Conservation (phyloP, 1,140 invertebrate genomes). For the Hestina assimilis region DNA sequence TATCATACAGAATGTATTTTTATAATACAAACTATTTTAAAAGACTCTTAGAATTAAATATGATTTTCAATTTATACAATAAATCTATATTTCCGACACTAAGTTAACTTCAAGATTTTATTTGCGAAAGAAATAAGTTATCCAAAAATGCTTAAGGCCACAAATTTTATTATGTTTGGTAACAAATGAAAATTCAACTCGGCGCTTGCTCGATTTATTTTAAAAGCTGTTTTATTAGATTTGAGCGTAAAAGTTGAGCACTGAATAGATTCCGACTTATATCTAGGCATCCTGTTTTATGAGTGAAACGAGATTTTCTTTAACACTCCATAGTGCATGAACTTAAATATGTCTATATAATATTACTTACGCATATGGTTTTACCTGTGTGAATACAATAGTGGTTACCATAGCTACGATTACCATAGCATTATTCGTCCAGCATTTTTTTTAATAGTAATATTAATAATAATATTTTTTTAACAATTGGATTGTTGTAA, state of each 20-base stretch:
- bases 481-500: no score
- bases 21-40: no score
- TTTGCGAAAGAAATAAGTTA: background rate
- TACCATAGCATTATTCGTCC: no score
- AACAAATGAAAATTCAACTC: conserved; percentile 20
- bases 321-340: background rate
- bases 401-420: no score
- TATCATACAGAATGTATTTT: no score
- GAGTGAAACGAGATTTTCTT: background rate
- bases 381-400: no score
- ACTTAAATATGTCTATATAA: no score
- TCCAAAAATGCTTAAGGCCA: background rate
- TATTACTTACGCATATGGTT: no score
- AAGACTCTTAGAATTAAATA: no score
- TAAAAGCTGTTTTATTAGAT: conserved; percentile 25
- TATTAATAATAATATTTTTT: no score
- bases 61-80: no score
- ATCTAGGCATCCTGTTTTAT: conserved; percentile 1
- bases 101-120: background rate
- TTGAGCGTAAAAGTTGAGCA: conserved; percentile 11
- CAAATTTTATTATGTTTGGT: conserved; percentile 21
- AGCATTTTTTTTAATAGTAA: no score
- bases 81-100: background rate
- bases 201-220: conserved; percentile 22
- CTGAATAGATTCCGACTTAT: conserved; percentile 4